A percentile compares a stretch with the other conserved stretches of the same genome.
phyloP scores from a whole-genome alignment of 2,888 invertebrate genomes.

The Synergus itoensis region DNA sequence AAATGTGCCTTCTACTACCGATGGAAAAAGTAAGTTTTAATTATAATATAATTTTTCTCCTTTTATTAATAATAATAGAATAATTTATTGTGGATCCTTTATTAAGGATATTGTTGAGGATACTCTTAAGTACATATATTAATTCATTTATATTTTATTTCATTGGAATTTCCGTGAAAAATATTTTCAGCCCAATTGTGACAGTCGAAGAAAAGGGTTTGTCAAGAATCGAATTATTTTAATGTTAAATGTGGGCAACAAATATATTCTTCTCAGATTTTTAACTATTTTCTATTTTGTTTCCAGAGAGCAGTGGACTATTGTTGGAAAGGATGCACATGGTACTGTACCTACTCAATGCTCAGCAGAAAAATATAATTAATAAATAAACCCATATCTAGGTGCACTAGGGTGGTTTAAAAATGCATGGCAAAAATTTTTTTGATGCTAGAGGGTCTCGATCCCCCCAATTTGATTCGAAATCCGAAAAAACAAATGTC shows the following conservation, averaged over 20 bases:
- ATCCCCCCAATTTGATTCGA: no score
- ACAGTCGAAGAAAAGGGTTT: neutral
- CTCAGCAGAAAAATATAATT: neutral
- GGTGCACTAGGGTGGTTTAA: no score
- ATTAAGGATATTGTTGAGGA: no score
- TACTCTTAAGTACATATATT: no score
- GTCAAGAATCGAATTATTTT: slow-evolving; percentile 1
- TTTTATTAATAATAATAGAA: no score
- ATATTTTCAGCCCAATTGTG: neutral
- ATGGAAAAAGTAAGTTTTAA: no score
- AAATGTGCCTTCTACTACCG: no score
- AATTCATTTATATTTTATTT: neutral
- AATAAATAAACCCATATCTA: neutral
- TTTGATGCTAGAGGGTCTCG: no score
- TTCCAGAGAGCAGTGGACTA: neutral
- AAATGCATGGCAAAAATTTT: no score
- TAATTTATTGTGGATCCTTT: no score
- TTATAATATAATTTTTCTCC: no score
- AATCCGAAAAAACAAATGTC: no score
- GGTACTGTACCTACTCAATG: neutral
- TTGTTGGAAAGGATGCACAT: neutral
- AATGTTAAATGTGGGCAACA: neutral
- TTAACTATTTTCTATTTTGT: neutral
- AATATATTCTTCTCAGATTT: neutral
- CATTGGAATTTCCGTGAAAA: neutral